These are phyloP conservation scores for Varanus komodoensis DNA, from an alignment of 2,113 vertebrate species.

Conservation along the genomic window DNA sequence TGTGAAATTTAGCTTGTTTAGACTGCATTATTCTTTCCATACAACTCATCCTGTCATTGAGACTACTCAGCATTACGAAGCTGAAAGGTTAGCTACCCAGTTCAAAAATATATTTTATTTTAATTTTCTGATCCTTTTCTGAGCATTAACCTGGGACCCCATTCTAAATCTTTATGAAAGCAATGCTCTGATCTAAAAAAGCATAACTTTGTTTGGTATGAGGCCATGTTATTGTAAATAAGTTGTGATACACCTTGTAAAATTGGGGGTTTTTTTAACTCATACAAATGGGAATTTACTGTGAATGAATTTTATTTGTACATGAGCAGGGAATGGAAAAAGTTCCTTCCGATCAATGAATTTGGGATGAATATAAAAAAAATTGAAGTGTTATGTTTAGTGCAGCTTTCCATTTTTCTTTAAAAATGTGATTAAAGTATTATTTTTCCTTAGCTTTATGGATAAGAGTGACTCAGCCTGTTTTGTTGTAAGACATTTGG, in stretches of 20 bases:
- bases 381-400: background rate
- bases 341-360: background rate
- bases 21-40: background rate
- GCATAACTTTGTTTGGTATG: constrained; percentile 40
- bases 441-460: background rate
- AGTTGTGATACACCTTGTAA: constrained; percentile 43
- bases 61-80: background rate
- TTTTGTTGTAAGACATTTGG: constrained; percentile 52
- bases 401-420: background rate
- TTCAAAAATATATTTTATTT: constrained; percentile 47
- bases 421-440: constrained; percentile 4
- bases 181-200: constrained; percentile 33
- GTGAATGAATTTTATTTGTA: background rate
- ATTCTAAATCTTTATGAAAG: constrained; percentile 36
- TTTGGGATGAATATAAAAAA: background rate
- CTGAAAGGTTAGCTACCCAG: background rate
- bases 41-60: background rate
- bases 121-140: constrained; percentile 23
- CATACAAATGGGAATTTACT: constrained; percentile 32
- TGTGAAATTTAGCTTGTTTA: constrained; percentile 2
- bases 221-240: constrained; percentile 61
- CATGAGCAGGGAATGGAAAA: constrained; percentile 18
- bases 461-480: background rate
- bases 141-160: constrained; percentile 15
- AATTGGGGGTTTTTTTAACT: background rate